Evolutionary conservation across 2,797 vertebrate genomes (phyloP), one percentile per base, ranked within the genome.

Genomic region (Pygocentrus nattereri): DNA sequence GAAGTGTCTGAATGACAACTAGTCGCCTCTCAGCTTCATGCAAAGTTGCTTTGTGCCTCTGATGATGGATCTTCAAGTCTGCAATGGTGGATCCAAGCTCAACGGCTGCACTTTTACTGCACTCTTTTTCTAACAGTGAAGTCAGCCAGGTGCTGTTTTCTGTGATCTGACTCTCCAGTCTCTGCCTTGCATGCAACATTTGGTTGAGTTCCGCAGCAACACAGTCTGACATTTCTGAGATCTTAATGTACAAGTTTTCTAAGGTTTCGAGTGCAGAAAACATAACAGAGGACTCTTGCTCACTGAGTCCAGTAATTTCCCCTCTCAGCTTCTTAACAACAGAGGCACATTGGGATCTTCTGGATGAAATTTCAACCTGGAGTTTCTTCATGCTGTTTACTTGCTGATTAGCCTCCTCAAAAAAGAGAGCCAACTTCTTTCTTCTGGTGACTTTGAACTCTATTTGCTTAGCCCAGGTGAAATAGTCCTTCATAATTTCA

Each of bases 381-480:
- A 91, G 80, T 82, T 90, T 93, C 81, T 93, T 95, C 87, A 96
- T 95, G 75, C 87, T 91, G 82, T 65, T 86, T 50, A 98, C 95
- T 88, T 98, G 96, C 27, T 91, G 85, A 19, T 89, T 87, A 78
- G 96, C 93, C 84, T 95, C 91, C 21, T 93, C 94, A 0, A 96
- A 96, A 65, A 96, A 95, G 83, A 98, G 94, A 12, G 96, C 90
- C 38, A 95, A 82, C 65, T 89, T 93, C 74, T 91, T 88, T 23
- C 84, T 88, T 0, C 89, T 86, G 8, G 87, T 87, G 13, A 94
- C 88, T 79, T 90, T 88, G 70, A 84, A 89, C 79, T 95, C 90
- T 0, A 87, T 90, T 78, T 92, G 93, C 79, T 95, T 97, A 30
- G 93, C 93, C 96, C 96, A 97, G 0, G 89, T 80, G 50, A 95